These are phyloP conservation scores for Lucilia sericata DNA, from an alignment of 1,140 invertebrate species.

Conservation along the genomic window DNA sequence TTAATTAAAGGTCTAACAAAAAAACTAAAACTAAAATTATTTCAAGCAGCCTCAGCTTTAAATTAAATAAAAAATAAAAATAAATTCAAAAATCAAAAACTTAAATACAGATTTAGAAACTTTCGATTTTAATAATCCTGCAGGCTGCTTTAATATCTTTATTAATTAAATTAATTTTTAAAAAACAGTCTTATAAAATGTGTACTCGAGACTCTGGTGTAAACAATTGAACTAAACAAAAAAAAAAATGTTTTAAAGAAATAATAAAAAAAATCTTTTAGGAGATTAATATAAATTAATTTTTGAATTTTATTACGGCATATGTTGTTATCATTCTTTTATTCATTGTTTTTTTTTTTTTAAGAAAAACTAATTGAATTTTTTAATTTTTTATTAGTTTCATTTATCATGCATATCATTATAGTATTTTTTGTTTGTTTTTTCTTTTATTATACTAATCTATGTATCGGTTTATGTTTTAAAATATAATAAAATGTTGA, in stretches of 20 bases:
- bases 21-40: neutral
- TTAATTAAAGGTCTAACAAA: neutral
- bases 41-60: neutral
- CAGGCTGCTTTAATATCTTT: conserved; percentile 19
- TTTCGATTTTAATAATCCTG: neutral
- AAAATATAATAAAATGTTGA: neutral
- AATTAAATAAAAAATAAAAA: neutral
- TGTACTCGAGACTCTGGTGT: conserved; percentile 34
- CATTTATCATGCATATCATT: neutral
- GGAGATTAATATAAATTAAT: neutral
- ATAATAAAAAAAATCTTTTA: neutral
- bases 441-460: neutral
- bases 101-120: neutral
- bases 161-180: conserved; percentile 32
- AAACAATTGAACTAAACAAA: conserved; percentile 35
- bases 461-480: neutral
- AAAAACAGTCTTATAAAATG: conserved; percentile 44
- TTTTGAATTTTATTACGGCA: neutral
- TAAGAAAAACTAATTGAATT: neutral
- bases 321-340: neutral
- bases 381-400: neutral
- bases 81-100: neutral
- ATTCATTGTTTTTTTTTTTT: neutral
- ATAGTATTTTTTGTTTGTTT: conserved; percentile 6
- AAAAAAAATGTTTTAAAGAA: neutral